Conservation (phyloP, 2,113 vertebrate species). For the Notothenia coriiceps region DNA sequence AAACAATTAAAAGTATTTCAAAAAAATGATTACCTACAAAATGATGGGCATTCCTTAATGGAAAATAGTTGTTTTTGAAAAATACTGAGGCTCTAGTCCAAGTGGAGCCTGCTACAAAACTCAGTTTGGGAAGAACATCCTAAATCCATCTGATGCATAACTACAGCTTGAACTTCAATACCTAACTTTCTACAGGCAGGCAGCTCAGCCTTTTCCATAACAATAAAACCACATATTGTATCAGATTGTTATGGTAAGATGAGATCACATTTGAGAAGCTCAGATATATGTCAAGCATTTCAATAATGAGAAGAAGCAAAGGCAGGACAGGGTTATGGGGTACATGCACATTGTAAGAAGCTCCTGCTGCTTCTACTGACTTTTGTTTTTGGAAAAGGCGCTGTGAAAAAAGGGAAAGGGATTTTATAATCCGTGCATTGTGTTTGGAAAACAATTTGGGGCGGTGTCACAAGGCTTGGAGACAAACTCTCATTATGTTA, state of each 20-base stretch:
- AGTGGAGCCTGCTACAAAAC: constrained; percentile 23
- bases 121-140: constrained; percentile 42
- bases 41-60: constrained; percentile 15
- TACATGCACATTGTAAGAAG: constrained; percentile 49
- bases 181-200: constrained; percentile 49
- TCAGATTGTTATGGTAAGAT: constrained; percentile 75
- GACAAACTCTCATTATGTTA: constrained; percentile 1
- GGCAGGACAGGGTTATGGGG: constrained; percentile 33
- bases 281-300: constrained; percentile 74
- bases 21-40: neutral
- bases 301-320: constrained; percentile 61
- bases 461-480: constrained; percentile 8
- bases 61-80: constrained; percentile 8
- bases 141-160: constrained; percentile 48
- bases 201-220: constrained; percentile 55
- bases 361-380: constrained; percentile 26
- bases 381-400: constrained; percentile 39
- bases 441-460: constrained; percentile 30
- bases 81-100: neutral
- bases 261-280: constrained; percentile 67
- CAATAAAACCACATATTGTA: constrained; percentile 71
- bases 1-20: too few species aligned
- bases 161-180: constrained; percentile 62
- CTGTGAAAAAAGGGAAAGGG: constrained; percentile 7
- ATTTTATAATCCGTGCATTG: constrained; percentile 40